Evolutionary conservation across 1,140 invertebrate species (phyloP).

Genomic region (Metopolophium dirhodum): DNA sequence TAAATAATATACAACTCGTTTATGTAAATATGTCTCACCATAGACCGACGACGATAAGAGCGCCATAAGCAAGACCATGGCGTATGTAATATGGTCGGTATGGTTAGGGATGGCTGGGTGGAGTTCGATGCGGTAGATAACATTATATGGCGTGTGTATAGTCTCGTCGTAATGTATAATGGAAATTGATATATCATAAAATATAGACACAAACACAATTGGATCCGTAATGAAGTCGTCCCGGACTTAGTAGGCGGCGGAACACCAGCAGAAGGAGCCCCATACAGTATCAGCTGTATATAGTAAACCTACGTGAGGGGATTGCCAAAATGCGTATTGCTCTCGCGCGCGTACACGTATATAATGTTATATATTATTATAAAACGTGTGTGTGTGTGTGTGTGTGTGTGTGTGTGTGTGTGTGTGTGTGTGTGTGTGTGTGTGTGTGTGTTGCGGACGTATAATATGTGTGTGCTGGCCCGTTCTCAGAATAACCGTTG

Average conservation of each 20-base stretch:
- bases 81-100: too few species aligned
- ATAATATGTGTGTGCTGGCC: background rate
- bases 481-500: background rate
- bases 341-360: too few species aligned
- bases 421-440: background rate
- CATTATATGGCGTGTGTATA: background rate
- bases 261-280: background rate
- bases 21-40: background rate
- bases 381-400: background rate
- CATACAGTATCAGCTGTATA: background rate
- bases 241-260: background rate
- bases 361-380: slow-evolving; percentile 13
- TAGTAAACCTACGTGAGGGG: slow-evolving; percentile 19
- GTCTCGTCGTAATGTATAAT: slow-evolving; percentile 17
- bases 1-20: background rate
- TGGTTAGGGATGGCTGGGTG: too few species aligned
- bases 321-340: slow-evolving; percentile 16
- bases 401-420: background rate
- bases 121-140: background rate
- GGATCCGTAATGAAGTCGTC: slow-evolving; percentile 51
- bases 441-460: background rate
- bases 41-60: background rate
- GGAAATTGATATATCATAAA: slow-evolving; percentile 47
- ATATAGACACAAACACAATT: slow-evolving; percentile 45
- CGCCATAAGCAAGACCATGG: background rate